A percentile compares a stretch with the other conserved stretches of the same genome.
These are phyloP conservation scores for Hassar affinis DNA, from an alignment of 2,113 vertebrate species.

Conservation along the genomic window DNA sequence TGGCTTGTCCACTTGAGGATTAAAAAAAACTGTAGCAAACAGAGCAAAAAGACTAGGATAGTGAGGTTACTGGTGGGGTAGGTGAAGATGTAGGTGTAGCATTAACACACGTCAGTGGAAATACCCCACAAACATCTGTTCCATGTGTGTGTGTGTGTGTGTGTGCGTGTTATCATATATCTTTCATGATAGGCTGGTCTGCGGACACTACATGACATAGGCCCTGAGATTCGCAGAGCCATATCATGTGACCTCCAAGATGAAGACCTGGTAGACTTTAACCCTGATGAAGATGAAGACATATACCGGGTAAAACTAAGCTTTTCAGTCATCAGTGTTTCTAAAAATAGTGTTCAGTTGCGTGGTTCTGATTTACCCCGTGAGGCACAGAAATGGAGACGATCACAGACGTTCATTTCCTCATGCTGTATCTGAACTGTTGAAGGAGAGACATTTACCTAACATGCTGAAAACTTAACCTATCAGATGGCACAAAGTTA, in stretches of 20 bases:
- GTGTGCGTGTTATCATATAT: conserved; percentile 60
- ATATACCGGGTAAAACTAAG: conserved; percentile 86
- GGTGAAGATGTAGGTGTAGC: no score
- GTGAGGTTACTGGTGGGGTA: background rate
- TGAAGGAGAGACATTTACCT: background rate
- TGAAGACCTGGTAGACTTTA: conserved; percentile 86
- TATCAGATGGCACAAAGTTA: background rate
- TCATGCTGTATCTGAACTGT: background rate
- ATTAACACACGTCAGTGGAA: background rate
- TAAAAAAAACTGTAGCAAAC: background rate
- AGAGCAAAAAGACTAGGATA: background rate
- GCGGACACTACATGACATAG: conserved; percentile 97
- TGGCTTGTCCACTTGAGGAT: background rate
- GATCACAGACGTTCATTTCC: background rate
- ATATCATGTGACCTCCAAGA: conserved; percentile 99
- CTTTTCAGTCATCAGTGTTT: background rate
- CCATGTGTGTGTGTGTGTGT: background rate
- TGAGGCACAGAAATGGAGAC: background rate
- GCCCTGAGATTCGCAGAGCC: conserved; percentile 95
- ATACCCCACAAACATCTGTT: background rate
- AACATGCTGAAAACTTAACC: background rate
- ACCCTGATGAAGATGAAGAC: conserved; percentile 88
- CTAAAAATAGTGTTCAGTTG: background rate
- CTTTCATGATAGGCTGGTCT: conserved; percentile 87
- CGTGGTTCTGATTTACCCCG: background rate